Conservation (phyloP, 2,113 vertebrate genomes). For the Bubalus kerabau region DNA sequence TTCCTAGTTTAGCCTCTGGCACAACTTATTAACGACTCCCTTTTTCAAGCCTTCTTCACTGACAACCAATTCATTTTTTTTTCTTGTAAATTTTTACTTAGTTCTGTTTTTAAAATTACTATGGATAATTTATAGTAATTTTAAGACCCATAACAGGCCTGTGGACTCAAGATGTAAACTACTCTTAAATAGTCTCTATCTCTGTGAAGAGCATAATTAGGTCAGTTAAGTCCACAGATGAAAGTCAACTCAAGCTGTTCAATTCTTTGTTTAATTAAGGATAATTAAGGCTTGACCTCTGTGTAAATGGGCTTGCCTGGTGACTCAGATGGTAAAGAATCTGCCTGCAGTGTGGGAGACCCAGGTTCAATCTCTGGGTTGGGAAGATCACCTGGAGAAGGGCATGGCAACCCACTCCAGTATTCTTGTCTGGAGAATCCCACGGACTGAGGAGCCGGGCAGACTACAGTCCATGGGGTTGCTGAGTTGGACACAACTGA, state of each 20-base stretch:
- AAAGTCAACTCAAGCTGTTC: background rate
- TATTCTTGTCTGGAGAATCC: background rate
- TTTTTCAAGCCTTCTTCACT: background rate
- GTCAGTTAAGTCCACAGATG: background rate
- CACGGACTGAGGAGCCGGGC: background rate
- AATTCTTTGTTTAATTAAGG: background rate
- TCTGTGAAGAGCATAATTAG: slow-evolving; percentile 1
- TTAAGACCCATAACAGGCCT: background rate
- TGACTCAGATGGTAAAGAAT: background rate
- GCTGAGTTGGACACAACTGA: background rate
- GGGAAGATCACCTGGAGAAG: background rate
- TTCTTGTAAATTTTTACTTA: background rate
- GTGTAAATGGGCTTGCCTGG: background rate
- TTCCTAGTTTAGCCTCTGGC: background rate
- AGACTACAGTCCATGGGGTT: background rate
- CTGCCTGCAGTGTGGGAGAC: background rate
- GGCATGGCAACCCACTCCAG: background rate
- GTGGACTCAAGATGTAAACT: background rate
- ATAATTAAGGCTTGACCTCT: background rate
- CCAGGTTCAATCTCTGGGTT: background rate
- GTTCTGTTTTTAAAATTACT: background rate
- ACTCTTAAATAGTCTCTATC: background rate
- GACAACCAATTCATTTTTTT: background rate
- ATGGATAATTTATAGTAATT: background rate
- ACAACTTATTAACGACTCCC: background rate